These are phyloP conservation scores for Paramormyrops kingsleyae DNA, from an alignment of 2,113 vertebrate genomes.

Conservation along the genomic window DNA sequence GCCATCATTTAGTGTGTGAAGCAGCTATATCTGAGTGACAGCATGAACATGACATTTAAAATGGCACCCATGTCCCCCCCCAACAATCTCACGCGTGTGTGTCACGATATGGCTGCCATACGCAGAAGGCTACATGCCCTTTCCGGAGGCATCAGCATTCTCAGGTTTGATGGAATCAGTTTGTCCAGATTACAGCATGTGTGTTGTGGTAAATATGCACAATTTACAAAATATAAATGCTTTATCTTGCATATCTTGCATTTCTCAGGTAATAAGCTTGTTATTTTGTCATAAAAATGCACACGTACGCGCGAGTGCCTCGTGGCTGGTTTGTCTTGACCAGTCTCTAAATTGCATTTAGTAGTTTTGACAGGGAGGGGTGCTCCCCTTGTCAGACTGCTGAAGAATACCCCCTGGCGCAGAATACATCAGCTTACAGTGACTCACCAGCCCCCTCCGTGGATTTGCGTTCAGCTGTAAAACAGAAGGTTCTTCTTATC, in stretches of 20 bases:
- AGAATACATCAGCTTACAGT: conserved; percentile 5
- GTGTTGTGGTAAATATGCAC: not conserved
- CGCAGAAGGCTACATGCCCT: not conserved
- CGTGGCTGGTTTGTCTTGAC: not conserved
- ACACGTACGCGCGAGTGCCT: not conserved
- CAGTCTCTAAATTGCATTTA: not conserved
- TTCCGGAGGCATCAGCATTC: not conserved
- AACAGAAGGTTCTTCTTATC: conserved; percentile 1
- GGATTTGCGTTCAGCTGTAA: not conserved
- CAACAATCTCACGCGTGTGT: not conserved
- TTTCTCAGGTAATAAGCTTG: not conserved
- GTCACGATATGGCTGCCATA: not conserved
- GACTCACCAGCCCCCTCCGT: not conserved
- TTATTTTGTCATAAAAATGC: not conserved
- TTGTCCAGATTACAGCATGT: not conserved
- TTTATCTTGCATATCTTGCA: not conserved
- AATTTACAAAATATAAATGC: not conserved
- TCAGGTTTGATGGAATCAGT: not conserved
- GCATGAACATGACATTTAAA: conserved; percentile 10
- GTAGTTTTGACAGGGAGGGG: conserved; percentile 4
- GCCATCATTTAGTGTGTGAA: not conserved
- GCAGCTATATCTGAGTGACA: not conserved
- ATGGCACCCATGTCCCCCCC: not conserved
- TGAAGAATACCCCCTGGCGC: not conserved
- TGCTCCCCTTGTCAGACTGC: not conserved